These are phyloP conservation scores for Holothuria scabra DNA, from an alignment of 53 echinoderm and acorn worm species.

Conservation along the genomic window DNA sequence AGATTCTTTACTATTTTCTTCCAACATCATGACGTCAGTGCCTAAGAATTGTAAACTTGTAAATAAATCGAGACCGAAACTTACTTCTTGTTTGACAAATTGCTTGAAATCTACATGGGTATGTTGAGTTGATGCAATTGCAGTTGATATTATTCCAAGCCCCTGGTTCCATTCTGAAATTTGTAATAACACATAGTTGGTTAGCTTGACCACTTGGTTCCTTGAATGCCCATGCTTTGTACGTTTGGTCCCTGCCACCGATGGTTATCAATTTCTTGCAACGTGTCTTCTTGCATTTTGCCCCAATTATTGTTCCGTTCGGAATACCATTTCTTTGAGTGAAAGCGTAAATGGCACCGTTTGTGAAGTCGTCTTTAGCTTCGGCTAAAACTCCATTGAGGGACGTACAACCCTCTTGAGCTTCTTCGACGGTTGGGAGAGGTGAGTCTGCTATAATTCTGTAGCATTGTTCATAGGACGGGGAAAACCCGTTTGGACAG, in stretches of 20 bases:
- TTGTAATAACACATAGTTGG: slow-evolving; percentile 33
- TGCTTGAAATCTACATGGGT: slow-evolving; percentile 40
- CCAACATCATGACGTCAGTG: too few relatives aligned
- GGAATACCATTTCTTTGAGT: not conserved
- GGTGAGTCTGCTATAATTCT: not conserved
- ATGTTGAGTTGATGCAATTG: slow-evolving; percentile 18
- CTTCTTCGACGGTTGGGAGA: slow-evolving; percentile 9
- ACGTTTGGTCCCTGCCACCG: not conserved
- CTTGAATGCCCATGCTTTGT: slow-evolving; percentile 31
- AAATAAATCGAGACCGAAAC: too few relatives aligned
- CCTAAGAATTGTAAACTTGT: too few relatives aligned
- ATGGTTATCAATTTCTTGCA: slow-evolving; percentile 22
- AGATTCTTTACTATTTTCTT: too few relatives aligned
- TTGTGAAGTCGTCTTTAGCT: slow-evolving; percentile 49
- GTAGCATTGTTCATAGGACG: slow-evolving; percentile 36
- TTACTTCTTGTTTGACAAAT: slow-evolving; percentile 31
- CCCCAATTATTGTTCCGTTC: slow-evolving; percentile 27
- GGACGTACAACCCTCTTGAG: not conserved
- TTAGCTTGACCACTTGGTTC: slow-evolving; percentile 34
- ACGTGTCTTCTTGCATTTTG: slow-evolving; percentile 11
- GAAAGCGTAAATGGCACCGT: slow-evolving; percentile 29
- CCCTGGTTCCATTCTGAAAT: slow-evolving; percentile 9
- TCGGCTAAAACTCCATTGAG: slow-evolving; percentile 27
- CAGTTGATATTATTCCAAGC: slow-evolving; percentile 44
- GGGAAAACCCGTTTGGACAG: not conserved